Percentiles rank a stretch among this genome's conserved stretches.
These are phyloP conservation scores for Drosophila repleta DNA, from an alignment of 1,140 invertebrate species.

Conservation along the genomic window DNA sequence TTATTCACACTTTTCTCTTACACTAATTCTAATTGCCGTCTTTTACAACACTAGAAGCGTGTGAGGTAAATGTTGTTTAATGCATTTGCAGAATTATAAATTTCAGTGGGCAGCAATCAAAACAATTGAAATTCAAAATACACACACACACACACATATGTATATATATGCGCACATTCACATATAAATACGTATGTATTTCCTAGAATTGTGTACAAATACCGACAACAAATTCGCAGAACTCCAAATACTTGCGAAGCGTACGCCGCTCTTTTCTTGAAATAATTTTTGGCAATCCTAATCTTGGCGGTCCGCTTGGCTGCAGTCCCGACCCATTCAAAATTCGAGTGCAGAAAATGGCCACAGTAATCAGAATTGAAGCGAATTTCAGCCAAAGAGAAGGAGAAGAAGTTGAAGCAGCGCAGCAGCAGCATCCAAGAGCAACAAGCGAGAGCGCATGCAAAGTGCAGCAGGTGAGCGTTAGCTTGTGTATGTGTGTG, in stretches of 20 bases:
- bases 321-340: slow-evolving; percentile 4
- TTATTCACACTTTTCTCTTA: not conserved
- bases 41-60: slow-evolving; percentile 3
- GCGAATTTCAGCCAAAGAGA: slow-evolving; percentile 24
- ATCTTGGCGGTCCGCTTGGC: slow-evolving; percentile 17
- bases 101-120: slow-evolving; percentile 42
- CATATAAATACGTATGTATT: slow-evolving; percentile 14
- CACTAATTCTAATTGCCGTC: slow-evolving; percentile 2
- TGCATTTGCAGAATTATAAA: slow-evolving; percentile 26
- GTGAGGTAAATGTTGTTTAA: not conserved
- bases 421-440: slow-evolving; percentile 41
- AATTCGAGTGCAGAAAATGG: slow-evolving; percentile 34
- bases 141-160: slow-evolving; percentile 12
- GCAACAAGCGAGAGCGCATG: slow-evolving; percentile 48
- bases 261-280: slow-evolving; percentile 18
- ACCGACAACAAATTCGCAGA: slow-evolving; percentile 38
- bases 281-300: slow-evolving; percentile 35
- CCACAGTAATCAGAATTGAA: slow-evolving; percentile 29
- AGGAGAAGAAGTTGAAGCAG: slow-evolving; percentile 28
- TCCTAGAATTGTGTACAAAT: slow-evolving; percentile 31
- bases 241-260: slow-evolving; percentile 24
- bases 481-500: slow-evolving; percentile 13
- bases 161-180: slow-evolving; percentile 19
- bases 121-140: slow-evolving; percentile 49
- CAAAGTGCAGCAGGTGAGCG: slow-evolving; percentile 74